phyloP scores from a whole-genome alignment of 2,888 invertebrate species.

The Harpalus rufipes region DNA sequence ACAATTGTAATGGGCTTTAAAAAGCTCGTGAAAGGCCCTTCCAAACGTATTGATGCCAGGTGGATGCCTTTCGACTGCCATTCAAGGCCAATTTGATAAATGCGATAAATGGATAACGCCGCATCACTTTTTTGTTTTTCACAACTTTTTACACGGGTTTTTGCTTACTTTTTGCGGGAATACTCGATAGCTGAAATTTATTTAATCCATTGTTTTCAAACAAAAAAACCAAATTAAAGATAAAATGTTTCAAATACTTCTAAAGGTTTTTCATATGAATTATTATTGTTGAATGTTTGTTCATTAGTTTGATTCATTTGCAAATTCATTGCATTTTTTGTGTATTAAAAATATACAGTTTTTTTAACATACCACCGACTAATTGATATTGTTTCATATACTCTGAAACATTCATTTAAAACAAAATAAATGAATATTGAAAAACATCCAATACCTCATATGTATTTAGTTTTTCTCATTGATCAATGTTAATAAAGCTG shows the following conservation, averaged over 20 bases:
- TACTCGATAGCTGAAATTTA: conserved; percentile 1
- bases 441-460: too few relatives aligned
- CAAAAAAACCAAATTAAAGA: neutral
- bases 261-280: neutral
- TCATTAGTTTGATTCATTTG: neutral
- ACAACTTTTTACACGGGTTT: conserved; percentile 14
- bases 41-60: conserved; percentile 33
- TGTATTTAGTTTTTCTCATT: too few relatives aligned
- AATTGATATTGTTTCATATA: too few relatives aligned
- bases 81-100: conserved; percentile 42
- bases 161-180: neutral
- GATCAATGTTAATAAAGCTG: too few relatives aligned
- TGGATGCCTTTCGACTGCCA: neutral
- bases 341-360: too few relatives aligned
- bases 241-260: conserved; percentile 18
- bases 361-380: too few relatives aligned
- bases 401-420: too few relatives aligned
- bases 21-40: conserved; percentile 24
- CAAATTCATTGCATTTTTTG: too few relatives aligned
- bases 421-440: too few relatives aligned
- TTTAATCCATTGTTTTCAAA: conserved; percentile 20
- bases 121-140: conserved; percentile 18
- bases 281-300: neutral
- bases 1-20: conserved; percentile 47
- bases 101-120: conserved; percentile 28